Percentiles rank a stretch among this genome's conserved stretches.
phyloP scores from a whole-genome alignment of 2,888 invertebrate genomes.

The Lochmaea capreae region DNA sequence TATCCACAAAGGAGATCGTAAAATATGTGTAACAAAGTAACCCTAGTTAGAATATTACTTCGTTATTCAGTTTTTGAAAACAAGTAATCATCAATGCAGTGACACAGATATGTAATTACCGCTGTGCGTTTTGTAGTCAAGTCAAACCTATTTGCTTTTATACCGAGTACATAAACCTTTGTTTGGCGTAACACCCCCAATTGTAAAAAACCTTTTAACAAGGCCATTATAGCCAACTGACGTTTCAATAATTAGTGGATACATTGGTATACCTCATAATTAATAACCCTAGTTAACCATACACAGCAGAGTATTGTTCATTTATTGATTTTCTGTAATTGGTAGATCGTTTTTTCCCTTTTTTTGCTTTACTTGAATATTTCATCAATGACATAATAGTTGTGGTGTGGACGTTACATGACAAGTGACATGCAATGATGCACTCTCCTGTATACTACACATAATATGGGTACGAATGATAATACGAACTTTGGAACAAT shows the following conservation, averaged over 20 bases:
- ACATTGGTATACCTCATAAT: constrained; percentile 52
- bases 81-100: constrained; percentile 40
- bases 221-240: constrained; percentile 56
- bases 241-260: constrained; percentile 54
- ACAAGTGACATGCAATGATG: constrained; percentile 24
- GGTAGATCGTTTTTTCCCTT: constrained; percentile 37
- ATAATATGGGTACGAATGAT: not conserved
- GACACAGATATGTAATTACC: constrained; percentile 43
- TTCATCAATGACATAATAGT: constrained; percentile 25
- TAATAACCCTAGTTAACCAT: constrained; percentile 54
- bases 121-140: constrained; percentile 41
- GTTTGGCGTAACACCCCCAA: constrained; percentile 55
- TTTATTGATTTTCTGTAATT: constrained; percentile 52
- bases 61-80: constrained; percentile 37
- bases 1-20: constrained; percentile 20
- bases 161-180: constrained; percentile 49
- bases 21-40: constrained; percentile 32
- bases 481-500: not conserved
- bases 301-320: constrained; percentile 49
- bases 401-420: constrained; percentile 10
- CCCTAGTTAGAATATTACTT: constrained; percentile 41
- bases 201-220: constrained; percentile 58
- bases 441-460: not conserved
- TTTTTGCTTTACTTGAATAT: constrained; percentile 32
- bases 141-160: constrained; percentile 46